Base-by-base conservation (phyloP, 2,113 vertebrate genomes). In the Notarius quadriscutis region DNA sequence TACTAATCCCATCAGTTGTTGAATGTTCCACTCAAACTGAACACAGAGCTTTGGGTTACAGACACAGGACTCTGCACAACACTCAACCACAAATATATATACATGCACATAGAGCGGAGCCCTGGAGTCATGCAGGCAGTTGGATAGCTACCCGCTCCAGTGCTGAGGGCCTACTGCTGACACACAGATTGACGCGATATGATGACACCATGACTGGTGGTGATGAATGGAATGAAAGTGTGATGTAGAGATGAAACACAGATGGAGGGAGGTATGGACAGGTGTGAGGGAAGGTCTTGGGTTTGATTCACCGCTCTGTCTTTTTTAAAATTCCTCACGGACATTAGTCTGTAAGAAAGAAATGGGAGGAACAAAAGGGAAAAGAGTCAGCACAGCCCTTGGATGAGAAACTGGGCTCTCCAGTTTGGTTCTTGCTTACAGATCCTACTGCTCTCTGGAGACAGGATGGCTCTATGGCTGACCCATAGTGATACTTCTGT, bases 191-290 rank as follows among this genome's bases (percentile, higher is more conserved):
- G 78, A 93, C 55, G 90, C 69, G 91, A 80, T 62, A 89, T 81
- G 93, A 88, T 81, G 86, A 93, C 85, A 89, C 87, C 91, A 91
- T 89, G 92, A 93, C 89, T 90, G 92, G 83, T 86, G 87, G 79
- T 89, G 87, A 91, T 88, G 90, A 91, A 91, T 89, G 90, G 88
- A 92, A 67, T 92, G 92, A 92, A 93, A 93, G 87, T 87, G 91
- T 91, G 93, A 93, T 92, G 93, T 87, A 92, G 91, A 93, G 92
- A 92, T 91, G 93, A 93, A 83, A 94, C 83, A 88, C 91, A 94
- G 93, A 92, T 55, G 88, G 71, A 93, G 89, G 91, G 90, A 92
- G 88, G 91, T 92, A 93, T 67, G 91, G 90, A 94, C 92, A 93
- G 92, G 92, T 88, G 93, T 62, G 83, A 65, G 91, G 89, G 84